Conservation (phyloP, 2,113 vertebrate species). For the Labrus mixtus region DNA sequence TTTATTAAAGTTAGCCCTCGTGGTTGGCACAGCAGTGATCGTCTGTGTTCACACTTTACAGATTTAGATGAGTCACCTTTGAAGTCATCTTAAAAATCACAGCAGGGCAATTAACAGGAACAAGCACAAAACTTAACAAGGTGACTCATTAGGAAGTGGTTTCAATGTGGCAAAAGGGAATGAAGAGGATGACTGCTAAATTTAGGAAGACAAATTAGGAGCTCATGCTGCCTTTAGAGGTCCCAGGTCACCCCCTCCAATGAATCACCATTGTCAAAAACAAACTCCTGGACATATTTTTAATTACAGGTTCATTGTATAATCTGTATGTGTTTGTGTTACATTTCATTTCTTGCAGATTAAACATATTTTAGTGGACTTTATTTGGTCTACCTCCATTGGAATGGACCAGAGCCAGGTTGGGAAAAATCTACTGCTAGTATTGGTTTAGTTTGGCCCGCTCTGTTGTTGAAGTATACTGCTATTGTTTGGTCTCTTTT, state of each 20-base stretch:
- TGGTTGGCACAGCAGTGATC: background rate
- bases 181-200: background rate
- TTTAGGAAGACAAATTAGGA: slow-evolving; percentile 7
- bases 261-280: background rate
- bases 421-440: too few species aligned
- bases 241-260: background rate
- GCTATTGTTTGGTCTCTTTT: too few species aligned
- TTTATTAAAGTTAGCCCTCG: background rate
- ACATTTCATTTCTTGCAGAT: too few species aligned
- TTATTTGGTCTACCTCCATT: too few species aligned
- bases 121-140: slow-evolving; percentile 9
- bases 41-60: background rate
- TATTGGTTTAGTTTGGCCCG: too few species aligned
- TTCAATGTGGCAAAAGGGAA: slow-evolving; percentile 10
- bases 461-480: too few species aligned
- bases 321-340: too few species aligned
- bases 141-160: slow-evolving; percentile 4
- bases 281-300: background rate
- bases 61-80: slow-evolving; percentile 41
- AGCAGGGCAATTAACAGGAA: slow-evolving; percentile 15
- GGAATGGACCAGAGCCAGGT: too few species aligned
- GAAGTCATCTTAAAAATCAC: slow-evolving; percentile 27
- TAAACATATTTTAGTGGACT: too few species aligned
- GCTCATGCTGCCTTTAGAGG: background rate
- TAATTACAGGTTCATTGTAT: too few species aligned